Evolutionary conservation across 64 coral and sea anemone genomes (phyloP).

Genomic region (Cladopsammia gracilis): DNA sequence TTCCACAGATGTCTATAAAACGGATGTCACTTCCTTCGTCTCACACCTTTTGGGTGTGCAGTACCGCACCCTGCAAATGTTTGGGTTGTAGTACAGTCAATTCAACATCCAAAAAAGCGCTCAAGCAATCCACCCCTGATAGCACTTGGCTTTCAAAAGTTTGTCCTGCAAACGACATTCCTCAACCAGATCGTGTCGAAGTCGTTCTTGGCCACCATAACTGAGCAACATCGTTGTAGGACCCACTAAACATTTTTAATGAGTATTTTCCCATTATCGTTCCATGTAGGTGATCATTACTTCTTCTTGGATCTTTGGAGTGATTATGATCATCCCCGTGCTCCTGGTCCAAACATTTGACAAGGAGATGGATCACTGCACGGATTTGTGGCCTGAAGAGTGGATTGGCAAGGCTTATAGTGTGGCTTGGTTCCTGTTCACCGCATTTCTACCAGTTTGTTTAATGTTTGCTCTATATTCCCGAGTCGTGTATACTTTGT

Average conservation of each 20-base stretch:
- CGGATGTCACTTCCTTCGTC: too few species aligned
- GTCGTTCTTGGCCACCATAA: neutral
- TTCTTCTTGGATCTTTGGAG: slow-evolving; percentile 1
- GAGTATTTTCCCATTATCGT: neutral
- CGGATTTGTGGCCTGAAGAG: neutral
- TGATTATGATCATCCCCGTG: neutral
- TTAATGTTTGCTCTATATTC: neutral
- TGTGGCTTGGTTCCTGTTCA: neutral
- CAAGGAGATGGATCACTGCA: neutral
- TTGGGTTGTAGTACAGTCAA: too few species aligned
- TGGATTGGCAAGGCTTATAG: neutral
- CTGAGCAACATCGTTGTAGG: neutral
- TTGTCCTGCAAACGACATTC: too few species aligned
- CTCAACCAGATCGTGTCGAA: too few species aligned
- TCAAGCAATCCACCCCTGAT: too few species aligned
- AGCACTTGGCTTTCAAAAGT: too few species aligned
- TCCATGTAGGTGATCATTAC: neutral
- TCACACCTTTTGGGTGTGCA: too few species aligned
- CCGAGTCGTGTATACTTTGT: neutral
- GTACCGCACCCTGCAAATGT: too few species aligned
- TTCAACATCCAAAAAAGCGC: too few species aligned
- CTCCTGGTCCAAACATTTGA: neutral
- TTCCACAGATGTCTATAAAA: too few species aligned
- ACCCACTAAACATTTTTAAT: neutral
- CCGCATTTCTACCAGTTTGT: neutral